These are phyloP conservation scores for Crax fasciolata DNA, from an alignment of 2,797 vertebrate genomes.

Conservation along the genomic window DNA sequence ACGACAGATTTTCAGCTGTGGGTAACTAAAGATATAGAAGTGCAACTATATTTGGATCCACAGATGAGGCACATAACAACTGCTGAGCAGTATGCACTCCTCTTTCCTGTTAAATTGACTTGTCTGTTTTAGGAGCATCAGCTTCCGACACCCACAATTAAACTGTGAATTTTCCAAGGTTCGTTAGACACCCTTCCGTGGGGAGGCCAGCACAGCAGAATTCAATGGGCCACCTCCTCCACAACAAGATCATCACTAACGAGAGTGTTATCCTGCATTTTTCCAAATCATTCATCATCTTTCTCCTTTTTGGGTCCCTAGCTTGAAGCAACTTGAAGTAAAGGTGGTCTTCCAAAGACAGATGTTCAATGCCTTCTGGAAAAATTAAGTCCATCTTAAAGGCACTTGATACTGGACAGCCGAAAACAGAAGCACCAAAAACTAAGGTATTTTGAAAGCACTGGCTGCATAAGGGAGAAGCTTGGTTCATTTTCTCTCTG, in stretches of 20 bases:
- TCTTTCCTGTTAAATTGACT: constrained; percentile 4
- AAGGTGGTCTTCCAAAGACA: background rate
- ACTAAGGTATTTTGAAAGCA: background rate
- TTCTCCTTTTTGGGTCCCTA: background rate
- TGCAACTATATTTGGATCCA: constrained; percentile 37
- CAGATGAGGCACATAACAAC: constrained; percentile 15
- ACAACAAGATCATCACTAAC: background rate
- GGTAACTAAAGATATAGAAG: background rate
- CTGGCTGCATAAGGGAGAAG: background rate
- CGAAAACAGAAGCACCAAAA: background rate
- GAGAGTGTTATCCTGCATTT: background rate
- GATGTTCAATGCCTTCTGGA: background rate
- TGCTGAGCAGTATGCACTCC: background rate
- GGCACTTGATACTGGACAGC: background rate
- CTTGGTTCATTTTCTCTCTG: background rate
- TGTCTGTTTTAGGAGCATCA: constrained; percentile 2
- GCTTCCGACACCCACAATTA: background rate
- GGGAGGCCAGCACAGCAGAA: background rate
- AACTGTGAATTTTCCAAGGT: constrained; percentile 15
- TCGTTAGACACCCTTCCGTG: background rate
- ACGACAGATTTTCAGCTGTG: background rate
- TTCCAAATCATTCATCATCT: background rate
- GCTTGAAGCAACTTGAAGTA: background rate
- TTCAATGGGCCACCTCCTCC: background rate
- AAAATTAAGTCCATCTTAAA: background rate